These are phyloP conservation scores for Protobothrops flavoviridis DNA, from an alignment of 2,113 vertebrate genomes.

Conservation along the genomic window DNA sequence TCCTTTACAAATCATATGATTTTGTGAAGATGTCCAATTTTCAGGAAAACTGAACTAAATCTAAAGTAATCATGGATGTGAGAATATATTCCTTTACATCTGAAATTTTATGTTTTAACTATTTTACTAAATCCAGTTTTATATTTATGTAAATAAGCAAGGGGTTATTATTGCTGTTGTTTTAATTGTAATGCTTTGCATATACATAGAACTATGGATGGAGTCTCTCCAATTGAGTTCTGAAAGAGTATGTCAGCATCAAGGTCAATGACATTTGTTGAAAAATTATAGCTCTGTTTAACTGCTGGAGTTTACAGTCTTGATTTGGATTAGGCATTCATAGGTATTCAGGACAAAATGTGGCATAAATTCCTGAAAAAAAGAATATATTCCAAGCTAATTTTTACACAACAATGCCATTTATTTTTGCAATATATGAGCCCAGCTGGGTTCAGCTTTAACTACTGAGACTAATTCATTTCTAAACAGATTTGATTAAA, in stretches of 20 bases:
- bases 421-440: slow-evolving; percentile 24
- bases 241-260: not conserved
- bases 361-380: slow-evolving; percentile 12
- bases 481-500: slow-evolving; percentile 36
- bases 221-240: not conserved
- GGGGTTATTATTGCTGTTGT: not conserved
- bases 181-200: not conserved
- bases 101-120: not conserved
- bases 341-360: slow-evolving; percentile 15
- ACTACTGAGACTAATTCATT: slow-evolving; percentile 29
- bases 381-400: slow-evolving; percentile 28
- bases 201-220: not conserved
- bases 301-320: not conserved
- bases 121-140: not conserved
- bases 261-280: slow-evolving; percentile 4
- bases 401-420: slow-evolving; percentile 24
- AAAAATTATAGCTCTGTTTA: slow-evolving; percentile 1
- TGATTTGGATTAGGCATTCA: slow-evolving; percentile 19
- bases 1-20: too few relatives aligned
- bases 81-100: not conserved
- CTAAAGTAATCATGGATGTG: not conserved
- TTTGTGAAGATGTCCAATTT: not conserved
- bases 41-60: not conserved
- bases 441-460: slow-evolving; percentile 20
- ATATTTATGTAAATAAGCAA: not conserved